Percentiles rank a stretch among this genome's conserved stretches.
Evolutionary conservation across 2,888 invertebrate genomes (phyloP).

Genomic region (Eristalinus sepulchralis): DNA sequence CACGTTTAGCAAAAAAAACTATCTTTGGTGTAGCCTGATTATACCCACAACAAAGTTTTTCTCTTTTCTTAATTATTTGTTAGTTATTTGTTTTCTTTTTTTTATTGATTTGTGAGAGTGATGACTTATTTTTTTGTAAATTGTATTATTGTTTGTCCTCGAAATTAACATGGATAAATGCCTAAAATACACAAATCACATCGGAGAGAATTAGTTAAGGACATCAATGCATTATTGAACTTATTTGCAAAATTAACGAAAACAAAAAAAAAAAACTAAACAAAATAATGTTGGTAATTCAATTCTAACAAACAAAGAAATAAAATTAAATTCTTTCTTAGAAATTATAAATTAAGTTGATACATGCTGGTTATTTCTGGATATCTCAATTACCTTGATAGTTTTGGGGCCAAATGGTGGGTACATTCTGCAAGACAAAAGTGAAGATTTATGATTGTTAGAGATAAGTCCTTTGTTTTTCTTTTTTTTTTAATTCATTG

Average conservation of each 20-base stretch:
- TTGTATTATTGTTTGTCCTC: slow-evolving; percentile 77
- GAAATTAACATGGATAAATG: slow-evolving; percentile 81
- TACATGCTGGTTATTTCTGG: slow-evolving; percentile 66
- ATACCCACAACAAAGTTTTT: slow-evolving; percentile 68
- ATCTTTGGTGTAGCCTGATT: slow-evolving; percentile 75
- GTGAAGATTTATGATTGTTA: neutral
- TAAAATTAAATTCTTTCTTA: slow-evolving; percentile 55
- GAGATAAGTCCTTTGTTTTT: neutral
- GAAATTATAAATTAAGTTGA: slow-evolving; percentile 66
- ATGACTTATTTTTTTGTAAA: slow-evolving; percentile 70
- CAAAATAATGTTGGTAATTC: slow-evolving; percentile 56
- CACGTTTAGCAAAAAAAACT: slow-evolving; percentile 53
- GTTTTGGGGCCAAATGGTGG: slow-evolving; percentile 82
- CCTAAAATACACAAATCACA: slow-evolving; percentile 78
- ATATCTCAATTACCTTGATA: slow-evolving; percentile 81
- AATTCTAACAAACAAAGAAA: slow-evolving; percentile 39
- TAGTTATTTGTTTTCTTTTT: slow-evolving; percentile 25
- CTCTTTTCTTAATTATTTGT: slow-evolving; percentile 35
- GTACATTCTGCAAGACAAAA: slow-evolving; percentile 79
- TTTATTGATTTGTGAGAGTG: slow-evolving; percentile 69
- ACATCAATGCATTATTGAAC: slow-evolving; percentile 56
- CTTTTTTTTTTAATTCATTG: no score
- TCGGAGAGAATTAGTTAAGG: slow-evolving; percentile 61
- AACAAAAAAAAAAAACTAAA: slow-evolving; percentile 72
- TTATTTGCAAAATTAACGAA: slow-evolving; percentile 59